A percentile compares a stretch with the other conserved stretches of the same genome.
phyloP scores from a whole-genome alignment of 2,113 vertebrate species.

The Benitochromis conjunctus region DNA sequence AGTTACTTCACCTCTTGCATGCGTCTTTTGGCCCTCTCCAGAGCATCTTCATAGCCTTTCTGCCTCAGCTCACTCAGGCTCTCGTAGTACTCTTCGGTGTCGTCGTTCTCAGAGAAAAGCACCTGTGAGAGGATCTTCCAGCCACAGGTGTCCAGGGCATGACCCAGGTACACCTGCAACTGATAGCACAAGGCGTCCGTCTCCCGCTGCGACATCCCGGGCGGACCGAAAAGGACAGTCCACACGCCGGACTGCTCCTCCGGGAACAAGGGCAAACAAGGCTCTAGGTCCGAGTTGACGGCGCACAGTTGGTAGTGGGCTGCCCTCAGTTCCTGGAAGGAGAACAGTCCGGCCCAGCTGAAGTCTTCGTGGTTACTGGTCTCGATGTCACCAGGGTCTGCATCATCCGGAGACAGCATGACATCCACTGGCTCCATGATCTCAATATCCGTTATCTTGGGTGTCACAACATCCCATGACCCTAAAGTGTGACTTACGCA shows the following conservation, averaged over 20 bases:
- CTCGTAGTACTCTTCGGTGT: conserved; percentile 95
- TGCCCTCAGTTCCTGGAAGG: conserved; percentile 88
- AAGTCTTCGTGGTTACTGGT: conserved; percentile 78
- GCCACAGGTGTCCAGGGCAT: conserved; percentile 92
- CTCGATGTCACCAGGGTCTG: conserved; percentile 44
- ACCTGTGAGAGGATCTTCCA: conserved; percentile 97
- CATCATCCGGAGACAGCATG: conserved; percentile 39
- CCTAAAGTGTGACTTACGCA: conserved; percentile 33
- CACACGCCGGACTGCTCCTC: conserved; percentile 91
- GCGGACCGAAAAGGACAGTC: conserved; percentile 85
- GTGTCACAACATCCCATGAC: conserved; percentile 49
- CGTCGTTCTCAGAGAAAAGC: conserved; percentile 88
- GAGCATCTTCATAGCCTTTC: conserved; percentile 92
- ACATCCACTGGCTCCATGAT: conserved; percentile 68
- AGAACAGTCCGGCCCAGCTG: conserved; percentile 96
- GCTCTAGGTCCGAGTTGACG: conserved; percentile 90
- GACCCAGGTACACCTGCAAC: conserved; percentile 91
- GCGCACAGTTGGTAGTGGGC: conserved; percentile 91
- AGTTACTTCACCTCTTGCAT: conserved; percentile 85
- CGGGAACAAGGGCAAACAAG: conserved; percentile 86
- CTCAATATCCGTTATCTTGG: conserved; percentile 71
- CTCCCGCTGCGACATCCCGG: conserved; percentile 75
- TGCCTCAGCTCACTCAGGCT: conserved; percentile 91
- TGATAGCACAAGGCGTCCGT: conserved; percentile 84
- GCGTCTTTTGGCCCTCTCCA: conserved; percentile 81